Percentiles rank a stretch among this genome's conserved stretches.
Conservation (phyloP, 2,113 vertebrate genomes). For the Zeus faber region DNA sequence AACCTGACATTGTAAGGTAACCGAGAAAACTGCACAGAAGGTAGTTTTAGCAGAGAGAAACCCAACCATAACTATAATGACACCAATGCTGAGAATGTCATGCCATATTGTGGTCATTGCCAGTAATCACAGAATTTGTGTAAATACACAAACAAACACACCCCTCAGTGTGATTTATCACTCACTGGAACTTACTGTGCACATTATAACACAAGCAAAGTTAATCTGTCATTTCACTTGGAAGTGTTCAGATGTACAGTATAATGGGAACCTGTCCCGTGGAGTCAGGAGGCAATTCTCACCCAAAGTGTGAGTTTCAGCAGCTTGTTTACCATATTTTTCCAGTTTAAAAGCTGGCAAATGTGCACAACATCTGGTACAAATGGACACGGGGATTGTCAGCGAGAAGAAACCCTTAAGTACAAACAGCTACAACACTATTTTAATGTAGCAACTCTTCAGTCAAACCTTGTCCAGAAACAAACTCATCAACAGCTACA, state of each 20-base stretch:
- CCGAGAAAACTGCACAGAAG: too few relatives aligned
- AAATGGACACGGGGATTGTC: constrained; percentile 43
- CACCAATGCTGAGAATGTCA: too few relatives aligned
- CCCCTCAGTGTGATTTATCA: constrained; percentile 17
- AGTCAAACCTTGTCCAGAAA: constrained; percentile 31
- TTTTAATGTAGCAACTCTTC: constrained; percentile 37
- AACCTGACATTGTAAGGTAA: too few relatives aligned
- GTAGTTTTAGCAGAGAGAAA: too few relatives aligned
- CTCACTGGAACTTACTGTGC: constrained; percentile 9
- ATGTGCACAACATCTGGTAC: constrained; percentile 63
- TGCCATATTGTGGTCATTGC: too few relatives aligned
- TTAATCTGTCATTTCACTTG: constrained; percentile 34
- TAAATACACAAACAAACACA: constrained; percentile 28
- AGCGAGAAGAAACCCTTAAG: constrained; percentile 33
- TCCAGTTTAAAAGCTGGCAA: constrained; percentile 54
- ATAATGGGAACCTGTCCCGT: constrained; percentile 42
- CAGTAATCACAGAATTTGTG: too few relatives aligned
- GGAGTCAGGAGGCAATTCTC: constrained; percentile 43
- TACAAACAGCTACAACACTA: constrained; percentile 41
- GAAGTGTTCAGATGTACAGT: constrained; percentile 44
- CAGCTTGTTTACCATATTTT: constrained; percentile 52
- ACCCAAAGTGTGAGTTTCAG: constrained; percentile 57
- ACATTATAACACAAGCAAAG: constrained; percentile 11
- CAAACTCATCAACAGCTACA: constrained; percentile 27
- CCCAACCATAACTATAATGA: too few relatives aligned